A percentile compares a stretch with the other conserved stretches of the same genome.
These are phyloP conservation scores for Penaeus chinensis DNA, from an alignment of 1,140 invertebrate species.

Conservation along the genomic window DNA sequence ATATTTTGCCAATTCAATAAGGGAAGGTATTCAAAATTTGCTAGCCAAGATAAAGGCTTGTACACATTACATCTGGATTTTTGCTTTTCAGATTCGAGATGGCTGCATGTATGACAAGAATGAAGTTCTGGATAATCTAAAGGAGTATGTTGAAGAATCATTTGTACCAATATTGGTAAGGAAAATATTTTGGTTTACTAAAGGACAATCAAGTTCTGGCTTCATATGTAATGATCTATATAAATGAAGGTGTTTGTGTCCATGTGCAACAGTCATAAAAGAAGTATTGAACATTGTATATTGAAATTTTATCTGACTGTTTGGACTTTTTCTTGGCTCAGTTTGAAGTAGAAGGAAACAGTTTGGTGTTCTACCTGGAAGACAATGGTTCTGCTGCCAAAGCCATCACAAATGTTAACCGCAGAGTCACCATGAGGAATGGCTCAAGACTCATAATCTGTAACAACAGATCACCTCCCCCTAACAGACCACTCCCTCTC, in stretches of 20 bases:
- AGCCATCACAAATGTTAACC: slow-evolving; percentile 36
- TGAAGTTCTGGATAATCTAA: not conserved
- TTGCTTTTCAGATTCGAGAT: not conserved
- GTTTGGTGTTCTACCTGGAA: slow-evolving; percentile 46
- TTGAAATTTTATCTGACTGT: too few relatives aligned
- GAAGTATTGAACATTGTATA: too few relatives aligned
- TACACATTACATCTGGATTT: too few relatives aligned
- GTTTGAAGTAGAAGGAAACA: slow-evolving; percentile 43
- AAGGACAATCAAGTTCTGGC: too few relatives aligned
- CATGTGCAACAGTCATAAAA: too few relatives aligned
- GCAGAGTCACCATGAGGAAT: slow-evolving; percentile 27
- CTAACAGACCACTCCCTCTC: slow-evolving; percentile 10
- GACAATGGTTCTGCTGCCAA: slow-evolving; percentile 44
- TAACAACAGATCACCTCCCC: slow-evolving; percentile 38
- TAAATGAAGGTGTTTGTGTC: too few relatives aligned
- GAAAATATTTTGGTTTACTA: too few relatives aligned
- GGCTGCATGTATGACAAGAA: not conserved
- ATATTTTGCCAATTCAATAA: too few relatives aligned
- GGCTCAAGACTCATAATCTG: slow-evolving; percentile 21
- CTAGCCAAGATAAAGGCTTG: too few relatives aligned
- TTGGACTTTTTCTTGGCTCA: not conserved
- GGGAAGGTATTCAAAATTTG: too few relatives aligned
- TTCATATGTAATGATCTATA: too few relatives aligned
- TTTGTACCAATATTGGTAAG: slow-evolving; percentile 2
- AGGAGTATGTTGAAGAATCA: not conserved